Evolutionary conservation across 2,797 vertebrate species (phyloP), one percentile per base, ranked within the genome.

Genomic region (Hyperoplus immaculatus): DNA sequence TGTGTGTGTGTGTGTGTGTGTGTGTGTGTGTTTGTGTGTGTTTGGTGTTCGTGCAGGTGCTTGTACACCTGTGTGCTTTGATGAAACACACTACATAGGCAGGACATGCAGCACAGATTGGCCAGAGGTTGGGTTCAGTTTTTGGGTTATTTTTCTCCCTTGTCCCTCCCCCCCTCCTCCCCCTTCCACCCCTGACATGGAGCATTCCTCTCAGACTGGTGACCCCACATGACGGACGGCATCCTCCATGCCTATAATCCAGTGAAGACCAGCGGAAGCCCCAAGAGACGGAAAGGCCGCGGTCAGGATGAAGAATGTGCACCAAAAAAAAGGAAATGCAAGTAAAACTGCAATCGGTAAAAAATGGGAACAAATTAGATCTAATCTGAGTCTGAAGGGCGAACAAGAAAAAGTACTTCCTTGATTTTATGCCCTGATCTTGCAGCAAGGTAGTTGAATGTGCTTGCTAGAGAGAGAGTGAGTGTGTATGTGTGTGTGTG

Each of bases 201-300:
- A 89, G 73, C 89, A 92, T 93, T 93, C 91, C 86, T 80, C 75
- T 65, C 80, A 81, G 55, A 87, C 86, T 83, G 82, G 84, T 88
- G 91, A 91, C 81, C 84, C 84, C 75, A 53, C 72, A 85, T 91
- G 93, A 93, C 80, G 86, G 86, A 94, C 86, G 84, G 82, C 77
- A 88, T 88, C 89, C 83, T 94, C 85, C 90, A 91, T 81, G 93
- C 86, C 70, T 88, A 81, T 93, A 73, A 93, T 50, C 73, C 7
- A 78, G 78, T 39, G 77, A 69, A 83, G 80, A 83, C 67, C 60
- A 3, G 38, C 64, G 51, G 54, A 61, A 61, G 60, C 53, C 80
- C 59, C 72, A 14, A 36, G 78, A 73, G 77, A 75, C 60, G 0
- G 15, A 63, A 8, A 73, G 53, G 51, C 75, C 2, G 45, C 71